Evolutionary conservation across 2,797 vertebrate genomes (phyloP).

Genomic region (Masticophis lateralis): DNA sequence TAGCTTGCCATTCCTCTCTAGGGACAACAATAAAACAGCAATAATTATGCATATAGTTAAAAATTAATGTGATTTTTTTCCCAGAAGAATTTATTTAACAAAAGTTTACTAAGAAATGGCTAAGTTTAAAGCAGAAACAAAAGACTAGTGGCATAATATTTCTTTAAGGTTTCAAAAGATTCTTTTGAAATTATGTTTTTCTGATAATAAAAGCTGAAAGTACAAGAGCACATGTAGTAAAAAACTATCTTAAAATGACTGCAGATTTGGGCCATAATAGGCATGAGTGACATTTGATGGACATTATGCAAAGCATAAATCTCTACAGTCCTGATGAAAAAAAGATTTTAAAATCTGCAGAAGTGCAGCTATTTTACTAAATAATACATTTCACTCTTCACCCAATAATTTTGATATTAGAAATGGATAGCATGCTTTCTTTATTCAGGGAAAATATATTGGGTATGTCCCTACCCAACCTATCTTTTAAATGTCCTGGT

Average conservation of each 20-base stretch:
- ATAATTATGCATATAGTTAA: background rate
- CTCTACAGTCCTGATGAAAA: background rate
- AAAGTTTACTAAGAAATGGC: background rate
- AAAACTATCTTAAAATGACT: background rate
- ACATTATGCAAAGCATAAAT: background rate
- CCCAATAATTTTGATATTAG: background rate
- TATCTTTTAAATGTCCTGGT: background rate
- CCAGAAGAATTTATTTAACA: background rate
- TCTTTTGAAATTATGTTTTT: background rate
- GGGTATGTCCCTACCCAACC: background rate
- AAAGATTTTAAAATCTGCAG: background rate
- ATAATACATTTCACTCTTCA: background rate
- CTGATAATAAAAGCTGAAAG: constrained; percentile 20
- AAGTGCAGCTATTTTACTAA: background rate
- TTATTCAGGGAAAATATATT: background rate
- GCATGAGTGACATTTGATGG: background rate
- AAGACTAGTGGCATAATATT: background rate
- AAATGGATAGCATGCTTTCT: background rate
- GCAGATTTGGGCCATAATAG: background rate
- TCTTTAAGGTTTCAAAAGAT: background rate
- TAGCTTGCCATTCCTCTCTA: background rate
- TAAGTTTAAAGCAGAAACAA: background rate
- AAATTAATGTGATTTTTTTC: background rate
- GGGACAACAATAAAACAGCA: background rate
- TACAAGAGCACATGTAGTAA: background rate